phyloP scores from a whole-genome alignment of 2,797 vertebrate species.

The Astyanax mexicanus region DNA sequence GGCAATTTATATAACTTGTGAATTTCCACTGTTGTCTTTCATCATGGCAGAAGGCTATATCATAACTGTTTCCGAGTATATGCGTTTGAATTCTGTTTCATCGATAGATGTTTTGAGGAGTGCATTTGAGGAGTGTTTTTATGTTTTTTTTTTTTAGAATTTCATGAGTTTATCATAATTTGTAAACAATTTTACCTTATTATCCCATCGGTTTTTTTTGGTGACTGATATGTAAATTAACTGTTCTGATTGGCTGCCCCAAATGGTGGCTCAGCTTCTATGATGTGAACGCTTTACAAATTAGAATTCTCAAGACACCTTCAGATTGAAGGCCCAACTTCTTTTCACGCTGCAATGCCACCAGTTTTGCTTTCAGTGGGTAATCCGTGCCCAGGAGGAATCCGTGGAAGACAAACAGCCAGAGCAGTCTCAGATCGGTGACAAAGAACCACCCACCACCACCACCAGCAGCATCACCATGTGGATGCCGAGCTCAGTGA shows the following conservation, averaged over 20 bases:
- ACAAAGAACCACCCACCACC: not conserved
- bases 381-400: not conserved
- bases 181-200: too few relatives aligned
- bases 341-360: not conserved
- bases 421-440: not conserved
- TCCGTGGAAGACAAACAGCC: not conserved
- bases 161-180: too few relatives aligned
- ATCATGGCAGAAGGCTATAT: not conserved
- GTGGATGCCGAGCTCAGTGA: not conserved
- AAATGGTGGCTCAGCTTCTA: too few relatives aligned
- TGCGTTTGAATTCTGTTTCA: too few relatives aligned
- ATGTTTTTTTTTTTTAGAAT: too few relatives aligned
- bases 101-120: too few relatives aligned
- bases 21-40: constrained; percentile 17
- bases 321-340: not conserved
- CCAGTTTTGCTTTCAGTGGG: not conserved
- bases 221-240: too few relatives aligned
- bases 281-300: too few relatives aligned
- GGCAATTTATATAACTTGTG: constrained; percentile 25
- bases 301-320: too few relatives aligned
- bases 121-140: too few relatives aligned
- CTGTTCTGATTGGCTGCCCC: too few relatives aligned
- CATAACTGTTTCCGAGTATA: not conserved
- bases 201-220: too few relatives aligned
- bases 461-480: not conserved